Base-by-base conservation (phyloP, 1,140 invertebrate species). In the Sycophaga agraensis region DNA sequence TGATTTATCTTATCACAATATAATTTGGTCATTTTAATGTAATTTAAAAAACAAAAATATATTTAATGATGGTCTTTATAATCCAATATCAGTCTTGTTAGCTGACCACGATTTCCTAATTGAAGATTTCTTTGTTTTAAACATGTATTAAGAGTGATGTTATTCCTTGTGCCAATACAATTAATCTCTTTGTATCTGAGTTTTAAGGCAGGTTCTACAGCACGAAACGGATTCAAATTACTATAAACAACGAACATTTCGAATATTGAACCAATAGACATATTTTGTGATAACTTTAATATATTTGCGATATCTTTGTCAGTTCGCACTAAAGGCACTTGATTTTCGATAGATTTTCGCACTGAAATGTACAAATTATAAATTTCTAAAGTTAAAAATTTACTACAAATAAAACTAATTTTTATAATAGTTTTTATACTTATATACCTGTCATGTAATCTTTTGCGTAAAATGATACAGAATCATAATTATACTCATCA, bases 391-490 rank as follows among this genome's bases (percentile, higher is more conserved):
- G 54, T 53, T 59, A 54, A 49, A 51, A 54, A 54, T 40, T 66
- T 59, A 54, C 46, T 24, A 49, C 40, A 60, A 63, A 63, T 58
- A 66, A 66, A 53, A 34, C n/a, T 63, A 55, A 57, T 51, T 61
- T 50, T 55, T 53, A 67, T 59, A 55, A 16, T 63, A 39, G 26
- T 62, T 65, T 62, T 63, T 49, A 53, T 40, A 50, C 54, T 64
- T 59, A 80, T 78, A 72, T 77, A 91, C 89, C 87, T 61, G 77
- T 75, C 16, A 87, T 81, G 76, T 92, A 95, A 83, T 97, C 93
- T 63, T 84, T 84, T 43, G 86, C 84, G 75, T 94, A 94, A 79
- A 96, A 94, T 11, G 90, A 86, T 40, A 91, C 83, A 73, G 90
- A 88, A 54, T 88, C 85, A 56, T 83, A 89, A 69, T 89, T 86